Conservation (phyloP, 2,888 invertebrate genomes). For the Volucella inflata region DNA sequence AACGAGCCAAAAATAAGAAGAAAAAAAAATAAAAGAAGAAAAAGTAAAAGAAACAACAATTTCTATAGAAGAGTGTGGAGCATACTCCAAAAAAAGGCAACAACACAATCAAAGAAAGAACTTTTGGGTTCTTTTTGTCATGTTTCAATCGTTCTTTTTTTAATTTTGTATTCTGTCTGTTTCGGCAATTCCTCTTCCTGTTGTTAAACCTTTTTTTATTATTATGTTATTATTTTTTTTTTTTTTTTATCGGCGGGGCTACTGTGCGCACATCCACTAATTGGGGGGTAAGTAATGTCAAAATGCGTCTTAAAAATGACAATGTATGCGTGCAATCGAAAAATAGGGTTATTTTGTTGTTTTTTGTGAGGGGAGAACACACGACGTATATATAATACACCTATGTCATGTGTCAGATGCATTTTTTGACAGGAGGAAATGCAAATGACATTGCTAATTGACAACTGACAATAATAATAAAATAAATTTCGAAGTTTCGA, state of each 20-base stretch:
- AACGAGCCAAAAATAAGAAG: slow-evolving; percentile 62
- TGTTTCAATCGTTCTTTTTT: slow-evolving; percentile 8
- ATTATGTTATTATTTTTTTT: not conserved
- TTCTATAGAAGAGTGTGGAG: slow-evolving; percentile 51
- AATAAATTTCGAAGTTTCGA: slow-evolving; percentile 14
- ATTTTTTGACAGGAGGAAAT: slow-evolving; percentile 59
- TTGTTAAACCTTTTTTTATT: slow-evolving; percentile 52
- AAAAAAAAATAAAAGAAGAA: slow-evolving; percentile 53
- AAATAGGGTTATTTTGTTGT: not conserved
- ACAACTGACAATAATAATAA: slow-evolving; percentile 21
- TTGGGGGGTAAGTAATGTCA: not conserved
- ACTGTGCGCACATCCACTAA: slow-evolving; percentile 14
- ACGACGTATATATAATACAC: not conserved
- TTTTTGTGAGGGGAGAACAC: slow-evolving; percentile 11
- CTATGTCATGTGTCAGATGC: slow-evolving; percentile 48
- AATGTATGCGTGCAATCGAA: not conserved
- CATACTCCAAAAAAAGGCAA: slow-evolving; percentile 61
- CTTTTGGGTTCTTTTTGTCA: slow-evolving; percentile 34
- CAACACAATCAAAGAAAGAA: slow-evolving; percentile 53
- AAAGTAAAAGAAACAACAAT: slow-evolving; percentile 51
- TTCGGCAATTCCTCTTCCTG: slow-evolving; percentile 73
- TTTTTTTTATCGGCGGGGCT: slow-evolving; percentile 29
- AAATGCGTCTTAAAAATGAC: too few species aligned
- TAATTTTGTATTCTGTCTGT: slow-evolving; percentile 53
- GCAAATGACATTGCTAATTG: slow-evolving; percentile 54